Evolutionary conservation across 2,797 vertebrate species (phyloP), one percentile per base, ranked within the genome.

Genomic region (Hephaestus fuliginosus): DNA sequence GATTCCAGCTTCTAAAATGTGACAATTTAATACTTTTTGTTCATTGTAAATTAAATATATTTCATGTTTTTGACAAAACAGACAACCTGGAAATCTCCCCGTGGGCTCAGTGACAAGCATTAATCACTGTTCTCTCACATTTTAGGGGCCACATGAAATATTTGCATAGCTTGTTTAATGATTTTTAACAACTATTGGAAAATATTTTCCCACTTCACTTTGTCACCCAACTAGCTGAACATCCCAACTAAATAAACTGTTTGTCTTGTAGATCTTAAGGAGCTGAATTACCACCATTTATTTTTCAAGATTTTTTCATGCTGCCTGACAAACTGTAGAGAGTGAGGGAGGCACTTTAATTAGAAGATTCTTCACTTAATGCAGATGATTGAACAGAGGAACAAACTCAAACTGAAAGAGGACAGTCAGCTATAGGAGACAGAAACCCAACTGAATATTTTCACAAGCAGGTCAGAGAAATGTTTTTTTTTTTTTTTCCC

Each of bases 381-480:
- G 1, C 10, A 46, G 58, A 39, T 41, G 20, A 57, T n/a, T 48
- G 15, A 17, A 46, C 11, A 28, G 20, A 33, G 30, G 30, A 33
- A 33, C 36, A 39, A 39, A 39, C 36, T 39, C 36, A 9, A 39
- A 3, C 18, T 56, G 3, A 43, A 7, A 46, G 41, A 62, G 25
- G 15, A 43, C 6, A 17, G 3, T 1, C 7, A 22, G 25, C 41
- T 33, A 43, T 1, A 46, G n/a, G 14, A 62, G 13, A 55, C 33
- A 10, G 9, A 49, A 15, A 63, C 4, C 15, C 1, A 41, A 22
- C 39, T 11, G 36, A 36, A 28, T 10, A 61, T 12, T 57, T 80
- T 64, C 12, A n/a, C 33, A 46, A 25, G 49, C 41, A 70, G 60
- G 22, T 66, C 22, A 72, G 57, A 69, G 43, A 20, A 2, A 10